These are phyloP conservation scores for Drosophila lacertosa DNA, from an alignment of 1,140 invertebrate genomes.

Conservation along the genomic window DNA sequence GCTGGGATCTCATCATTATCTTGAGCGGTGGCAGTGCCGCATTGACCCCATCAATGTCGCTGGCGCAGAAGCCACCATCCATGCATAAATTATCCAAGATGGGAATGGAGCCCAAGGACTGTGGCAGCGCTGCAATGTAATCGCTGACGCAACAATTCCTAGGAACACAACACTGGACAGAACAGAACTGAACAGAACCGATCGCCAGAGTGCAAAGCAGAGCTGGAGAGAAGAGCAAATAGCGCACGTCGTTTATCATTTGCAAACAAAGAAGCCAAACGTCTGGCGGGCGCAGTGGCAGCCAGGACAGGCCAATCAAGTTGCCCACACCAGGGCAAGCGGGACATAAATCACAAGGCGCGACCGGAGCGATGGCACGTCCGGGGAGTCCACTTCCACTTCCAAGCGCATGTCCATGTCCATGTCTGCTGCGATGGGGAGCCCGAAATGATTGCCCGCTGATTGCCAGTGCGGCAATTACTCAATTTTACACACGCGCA, in stretches of 20 bases:
- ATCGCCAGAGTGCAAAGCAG: background rate
- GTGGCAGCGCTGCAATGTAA: slow-evolving; percentile 47
- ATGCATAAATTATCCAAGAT: slow-evolving; percentile 67
- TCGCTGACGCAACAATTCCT: slow-evolving; percentile 58
- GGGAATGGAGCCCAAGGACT: slow-evolving; percentile 55
- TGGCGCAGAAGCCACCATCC: slow-evolving; percentile 44
- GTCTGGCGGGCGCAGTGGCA: slow-evolving; percentile 34
- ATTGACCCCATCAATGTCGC: slow-evolving; percentile 35
- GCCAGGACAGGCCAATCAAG: slow-evolving; percentile 65
- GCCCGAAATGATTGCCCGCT: slow-evolving; percentile 78
- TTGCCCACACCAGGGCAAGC: slow-evolving; percentile 58
- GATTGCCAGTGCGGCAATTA: slow-evolving; percentile 80
- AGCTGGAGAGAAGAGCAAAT: slow-evolving; percentile 56
- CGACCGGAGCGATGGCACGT: slow-evolving; percentile 57
- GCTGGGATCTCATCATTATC: slow-evolving; percentile 7
- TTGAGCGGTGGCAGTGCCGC: slow-evolving; percentile 21
- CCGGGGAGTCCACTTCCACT: slow-evolving; percentile 25
- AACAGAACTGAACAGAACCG: background rate
- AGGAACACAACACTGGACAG: slow-evolving; percentile 31
- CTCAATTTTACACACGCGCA: slow-evolving; percentile 82
- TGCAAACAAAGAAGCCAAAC: slow-evolving; percentile 78
- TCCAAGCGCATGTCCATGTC: slow-evolving; percentile 14
- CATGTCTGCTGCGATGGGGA: slow-evolving; percentile 13
- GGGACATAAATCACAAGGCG: slow-evolving; percentile 78
- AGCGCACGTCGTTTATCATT: slow-evolving; percentile 79